Conservation (phyloP, 2,888 invertebrate species). For the Pollenia labialis region DNA sequence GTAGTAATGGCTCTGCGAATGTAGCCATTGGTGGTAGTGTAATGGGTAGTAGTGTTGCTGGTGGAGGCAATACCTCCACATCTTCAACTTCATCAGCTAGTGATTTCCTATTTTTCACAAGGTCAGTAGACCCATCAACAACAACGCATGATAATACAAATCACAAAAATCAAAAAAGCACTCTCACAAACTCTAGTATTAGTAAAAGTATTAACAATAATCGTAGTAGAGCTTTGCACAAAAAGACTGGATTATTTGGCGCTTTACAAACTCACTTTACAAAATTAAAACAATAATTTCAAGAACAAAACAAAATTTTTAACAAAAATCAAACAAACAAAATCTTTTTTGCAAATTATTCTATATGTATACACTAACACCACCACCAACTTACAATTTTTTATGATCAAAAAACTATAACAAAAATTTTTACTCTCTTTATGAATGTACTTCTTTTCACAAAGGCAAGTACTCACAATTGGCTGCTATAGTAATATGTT, state of each 20-base stretch:
- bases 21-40: constrained; percentile 66
- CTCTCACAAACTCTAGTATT: constrained; percentile 65
- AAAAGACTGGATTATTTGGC: constrained; percentile 78
- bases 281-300: constrained; percentile 76
- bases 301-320: constrained; percentile 75
- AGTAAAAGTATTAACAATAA: constrained; percentile 53
- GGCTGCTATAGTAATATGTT: constrained; percentile 59
- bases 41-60: constrained; percentile 57
- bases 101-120: constrained; percentile 84
- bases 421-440: constrained; percentile 62
- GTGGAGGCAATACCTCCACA: constrained; percentile 54
- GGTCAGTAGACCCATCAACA: constrained; percentile 80
- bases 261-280: constrained; percentile 81
- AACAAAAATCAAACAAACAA: constrained; percentile 35
- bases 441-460: constrained; percentile 69
- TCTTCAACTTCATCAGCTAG: constrained; percentile 75
- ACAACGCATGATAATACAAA: constrained; percentile 68
- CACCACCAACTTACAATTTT: constrained; percentile 72
- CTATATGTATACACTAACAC: constrained; percentile 55
- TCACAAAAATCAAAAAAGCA: constrained; percentile 55
- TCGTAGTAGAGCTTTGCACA: constrained; percentile 75
- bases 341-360: constrained; percentile 52
- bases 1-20: constrained; percentile 56
- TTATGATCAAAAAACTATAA: constrained; percentile 35
- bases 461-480: constrained; percentile 71